Base-by-base conservation (phyloP, 2,113 vertebrate species). In the Trichechus manatus region DNA sequence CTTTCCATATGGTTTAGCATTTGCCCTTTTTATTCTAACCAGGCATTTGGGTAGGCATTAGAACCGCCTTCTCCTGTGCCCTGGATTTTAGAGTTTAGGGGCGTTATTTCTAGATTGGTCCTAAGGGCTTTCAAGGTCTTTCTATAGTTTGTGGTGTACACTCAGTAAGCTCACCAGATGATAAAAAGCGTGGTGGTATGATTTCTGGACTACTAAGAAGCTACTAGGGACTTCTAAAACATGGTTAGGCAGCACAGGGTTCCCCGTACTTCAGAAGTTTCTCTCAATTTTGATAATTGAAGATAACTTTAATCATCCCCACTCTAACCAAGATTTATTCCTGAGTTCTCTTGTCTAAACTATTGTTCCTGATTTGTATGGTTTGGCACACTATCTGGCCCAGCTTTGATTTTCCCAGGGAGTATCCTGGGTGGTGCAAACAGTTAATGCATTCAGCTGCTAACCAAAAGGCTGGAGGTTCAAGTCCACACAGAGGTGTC, bases 311-410 rank as follows among this genome's bases (percentile, higher is more conserved):
- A 88, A 94, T 79, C 14, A 94, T 29, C 13, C 25, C 68, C 31
- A 89, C 15, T 44, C 44, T 95, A 29, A 39, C 56, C 39, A 90
- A 85, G 86, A 94, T 77, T 94, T 93, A 92, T 84, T 96, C 36
- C 93, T 94, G 27, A 36, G 20, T 94, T 42, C 87, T 78, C 53
- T 20, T 66, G 15, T 22, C 66, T 72, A 85, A 84, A 80, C 68
- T n/a, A 88, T 0, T 81, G n/a, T 72, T 95, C 44, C n/a, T 92
- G 42, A 86, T 91, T 84, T 84, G 17, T 89, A 33, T 66, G 50
- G 87, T 87, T 92, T 96, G 20, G 56, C 50, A 91, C n/a, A 92
- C 36, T 92, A 92, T 91, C 66, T 94, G 66, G 83, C 22, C 39
- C 78, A 82, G 66, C 63, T 93, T 77, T 86, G 36, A 78, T 75